Evolutionary conservation across 2,113 vertebrate genomes (phyloP).

Genomic region (Hassar affinis): DNA sequence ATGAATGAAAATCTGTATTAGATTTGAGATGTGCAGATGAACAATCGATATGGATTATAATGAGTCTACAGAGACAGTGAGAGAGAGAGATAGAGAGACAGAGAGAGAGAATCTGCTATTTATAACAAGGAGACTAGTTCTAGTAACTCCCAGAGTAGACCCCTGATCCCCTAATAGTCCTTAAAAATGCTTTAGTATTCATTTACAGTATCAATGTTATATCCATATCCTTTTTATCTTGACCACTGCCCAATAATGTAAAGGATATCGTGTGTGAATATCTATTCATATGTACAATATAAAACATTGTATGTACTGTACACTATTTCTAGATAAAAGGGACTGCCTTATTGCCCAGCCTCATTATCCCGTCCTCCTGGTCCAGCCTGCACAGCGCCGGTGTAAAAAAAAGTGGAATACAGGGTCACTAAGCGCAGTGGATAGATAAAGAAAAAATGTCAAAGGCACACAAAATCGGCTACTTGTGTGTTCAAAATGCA

Average conservation of each 20-base stretch:
- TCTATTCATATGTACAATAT: slow-evolving; percentile 78
- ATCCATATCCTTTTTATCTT: slow-evolving; percentile 28
- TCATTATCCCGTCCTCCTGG: slow-evolving; percentile 42
- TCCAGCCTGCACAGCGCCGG: slow-evolving; percentile 49
- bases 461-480: slow-evolving; percentile 77
- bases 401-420: slow-evolving; percentile 29
- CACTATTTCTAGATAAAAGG: slow-evolving; percentile 61
- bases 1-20: not conserved
- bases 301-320: slow-evolving; percentile 71
- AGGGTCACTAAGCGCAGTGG: slow-evolving; percentile 59
- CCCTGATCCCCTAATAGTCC: slow-evolving; percentile 29
- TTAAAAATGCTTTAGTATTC: slow-evolving; percentile 58
- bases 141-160: slow-evolving; percentile 27
- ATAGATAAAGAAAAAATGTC: slow-evolving; percentile 66
- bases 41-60: slow-evolving; percentile 17
- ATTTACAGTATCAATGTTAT: slow-evolving; percentile 47
- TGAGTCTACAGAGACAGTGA: slow-evolving; percentile 27
- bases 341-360: slow-evolving; percentile 56
- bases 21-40: not conserved
- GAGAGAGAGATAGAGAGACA: slow-evolving; percentile 30
- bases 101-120: slow-evolving; percentile 29
- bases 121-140: slow-evolving; percentile 28
- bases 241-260: slow-evolving; percentile 59
- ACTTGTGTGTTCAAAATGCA: slow-evolving; percentile 67
- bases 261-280: slow-evolving; percentile 74